Base-by-base conservation (phyloP, 2,797 vertebrate species). In the Acipenser ruthenus region DNA sequence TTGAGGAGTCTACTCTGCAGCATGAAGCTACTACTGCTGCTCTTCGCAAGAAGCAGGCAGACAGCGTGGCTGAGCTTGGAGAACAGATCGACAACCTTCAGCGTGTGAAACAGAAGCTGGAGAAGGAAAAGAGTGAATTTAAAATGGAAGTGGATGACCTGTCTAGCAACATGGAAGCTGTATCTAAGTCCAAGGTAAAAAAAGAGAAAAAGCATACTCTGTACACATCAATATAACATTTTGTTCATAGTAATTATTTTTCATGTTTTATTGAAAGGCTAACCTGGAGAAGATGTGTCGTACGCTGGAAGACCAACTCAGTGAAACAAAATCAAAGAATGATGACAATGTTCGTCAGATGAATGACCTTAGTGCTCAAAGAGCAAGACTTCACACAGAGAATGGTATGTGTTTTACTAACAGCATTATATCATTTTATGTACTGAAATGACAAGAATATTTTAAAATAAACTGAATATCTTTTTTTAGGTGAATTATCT, bases 121-220 rank as follows among this genome's bases (percentile, higher is more conserved):
- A 92, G 76, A 93, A 93, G 67, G 91, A 93, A 78, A 93, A 92
- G 79, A 92, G 89, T 0, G 91, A 93, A 66, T 64, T 87, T 73
- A 93, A 92, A 83, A 90, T 93, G 89, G 91, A 91, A 72, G 74
- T 71, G 0, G 83, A 84, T 0, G 92, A 94, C 71, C 61, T 94
- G 3, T 78, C 82, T 10, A 80, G 87, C 10, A 94, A 90, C 23
- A 74, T 88, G 73, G 93, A 94, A 52, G 69, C 77, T 6, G 67
- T 87, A 11, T 80, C 87, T 62, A 94, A 93, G 76, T 72, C 87
- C 49, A 94, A 94, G 91, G 92, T 87, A 58, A 65, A 15, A n/a
- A 66, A 49, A 47, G 9, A 13, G 15, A 64, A 10, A 49, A 18
- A 2, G 18, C 15, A 51, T 58, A 58, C 11, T 58, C 12, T 58